Percentiles rank a stretch among this genome's conserved stretches.
Conservation (phyloP, 2,113 vertebrate species). For the Dunckerocampus dactyliophorus region DNA sequence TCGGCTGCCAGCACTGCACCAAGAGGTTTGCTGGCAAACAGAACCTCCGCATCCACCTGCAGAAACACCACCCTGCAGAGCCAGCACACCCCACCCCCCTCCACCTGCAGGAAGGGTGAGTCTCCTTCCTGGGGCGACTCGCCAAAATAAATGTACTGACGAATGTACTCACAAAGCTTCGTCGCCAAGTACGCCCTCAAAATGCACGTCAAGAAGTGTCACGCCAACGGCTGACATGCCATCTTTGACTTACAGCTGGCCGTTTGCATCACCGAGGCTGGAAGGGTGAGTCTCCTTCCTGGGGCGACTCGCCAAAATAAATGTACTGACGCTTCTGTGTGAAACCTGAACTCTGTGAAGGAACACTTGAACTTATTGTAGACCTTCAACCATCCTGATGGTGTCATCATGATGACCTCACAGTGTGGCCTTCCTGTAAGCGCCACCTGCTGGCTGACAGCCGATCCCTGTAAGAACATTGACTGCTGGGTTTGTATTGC, state of each 20-base stretch:
- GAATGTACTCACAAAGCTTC: conserved; percentile 66
- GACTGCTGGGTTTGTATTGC: too few relatives aligned
- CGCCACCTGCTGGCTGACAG: too few relatives aligned
- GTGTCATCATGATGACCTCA: not conserved
- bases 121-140: not conserved
- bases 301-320: not conserved
- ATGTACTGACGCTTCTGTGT: not conserved
- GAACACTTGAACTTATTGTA: not conserved
- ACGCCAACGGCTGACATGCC: conserved; percentile 12
- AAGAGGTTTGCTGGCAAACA: conserved; percentile 63
- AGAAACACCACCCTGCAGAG: conserved; percentile 11
- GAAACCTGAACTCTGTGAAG: not conserved
- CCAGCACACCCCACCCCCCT: not conserved
- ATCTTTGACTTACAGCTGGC: not conserved
- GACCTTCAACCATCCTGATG: not conserved
- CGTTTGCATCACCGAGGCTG: not conserved
- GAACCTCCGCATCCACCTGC: conserved; percentile 59
- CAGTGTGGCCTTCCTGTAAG: not conserved
- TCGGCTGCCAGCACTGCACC: conserved; percentile 52
- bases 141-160: not conserved
- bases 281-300: not conserved
- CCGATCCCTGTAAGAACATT: too few relatives aligned
- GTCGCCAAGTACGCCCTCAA: conserved; percentile 68
- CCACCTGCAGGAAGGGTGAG: not conserved
- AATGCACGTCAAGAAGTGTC: conserved; percentile 65